Evolutionary conservation across 2,113 vertebrate genomes (phyloP), one percentile per base, ranked within the genome.

Genomic region (Mus pahari): DNA sequence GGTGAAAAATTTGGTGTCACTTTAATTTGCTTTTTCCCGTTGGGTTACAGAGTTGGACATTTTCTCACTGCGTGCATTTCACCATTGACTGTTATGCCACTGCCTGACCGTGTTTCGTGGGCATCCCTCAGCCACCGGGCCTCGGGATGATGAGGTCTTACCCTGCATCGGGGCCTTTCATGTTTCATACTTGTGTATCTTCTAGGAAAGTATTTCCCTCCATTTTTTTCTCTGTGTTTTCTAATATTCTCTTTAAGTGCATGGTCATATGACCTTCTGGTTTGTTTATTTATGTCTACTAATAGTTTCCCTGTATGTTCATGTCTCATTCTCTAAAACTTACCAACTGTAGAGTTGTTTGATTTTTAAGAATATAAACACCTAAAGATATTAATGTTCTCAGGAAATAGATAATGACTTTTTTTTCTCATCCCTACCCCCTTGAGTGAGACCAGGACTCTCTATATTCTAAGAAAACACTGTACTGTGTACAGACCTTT

Each of bases 331-430:
- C 83, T 87, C 90, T 96, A 92, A 87, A 93, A 90, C 31, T 71
- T 92, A 66, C 31, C 55, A 86, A 89, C 48, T 91, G 90, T 82
- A 50, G 71, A 86, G 26, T 4, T 31, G 58, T 68, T 68, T 68
- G 9, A 19, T 86, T 86, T 19, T 89, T 94, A 73, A n/a, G 36
- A 58, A 39, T 73, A 66, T 86, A 66, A 86, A 83, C n/a, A 42
- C n/a, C 14, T 73, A 89, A 96, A 92, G 62, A 84, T 92, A 50
- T 91, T 84, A 36, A 53, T 81, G 74, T 96, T 86, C 86, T 92
- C 28, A 62, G 68, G n/a, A 88, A 92, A 89, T 86, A 89, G 26
- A 48, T 82, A 81, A 60, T 60, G 31, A 53, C 42, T 39, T 86
- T 39, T 71, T 48, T 28, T 39, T 83, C 82, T n/a, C 17, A 50